Base-by-base conservation (phyloP, 2,797 vertebrate genomes). In the Paguma larvata region DNA sequence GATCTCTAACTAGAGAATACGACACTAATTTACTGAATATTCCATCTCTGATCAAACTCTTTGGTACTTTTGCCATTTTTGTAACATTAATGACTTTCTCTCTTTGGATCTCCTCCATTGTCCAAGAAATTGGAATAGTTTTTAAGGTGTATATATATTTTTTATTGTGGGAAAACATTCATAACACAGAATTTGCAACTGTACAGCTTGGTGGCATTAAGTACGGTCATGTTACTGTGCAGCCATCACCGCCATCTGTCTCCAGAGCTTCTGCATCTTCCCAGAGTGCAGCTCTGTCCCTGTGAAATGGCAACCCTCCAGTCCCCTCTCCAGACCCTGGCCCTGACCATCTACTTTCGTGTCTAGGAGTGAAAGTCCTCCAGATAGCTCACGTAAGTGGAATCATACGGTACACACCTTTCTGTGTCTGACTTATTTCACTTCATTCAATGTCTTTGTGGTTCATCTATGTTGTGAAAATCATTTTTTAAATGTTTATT, bases 171-270 rank as follows among this genome's bases (percentile, higher is more conserved):
- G 48, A 34, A 51, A 32, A 18, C 8, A 19, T 1, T 32, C 0
- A 5, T 3, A 23, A 38, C 27, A 41, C 63, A 18, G 6, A 11
- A 34, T 6, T 32, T 14, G 16, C 1, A 21, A 0, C 5, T 15
- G 15, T 4, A 2, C 0, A 0, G 1, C 6, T 38, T 0, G 2
- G 67, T 15, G 15, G 8, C 14, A 9, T 21, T 62, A 30, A 48
- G 13, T 25, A 21, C 1, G 0, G 38, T 19, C 70, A 48, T 9
- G 0, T 4, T 3, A 8, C 12, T 15, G 16, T 18, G 9, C 19
- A 14, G 0, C 30, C 4, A 3, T 5, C 19, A 63, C 2, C 4
- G 5, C 12, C 27, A 32, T 25, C 38, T 0, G 0, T 34, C 34
- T 77, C 19, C 27, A 12, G 67, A 78, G 4, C 15, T 30, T n/a